Percentiles rank a stretch among this genome's conserved stretches.
These are phyloP conservation scores for Penaeus japonicus DNA, from an alignment of 1,140 invertebrate genomes.

Conservation along the genomic window DNA sequence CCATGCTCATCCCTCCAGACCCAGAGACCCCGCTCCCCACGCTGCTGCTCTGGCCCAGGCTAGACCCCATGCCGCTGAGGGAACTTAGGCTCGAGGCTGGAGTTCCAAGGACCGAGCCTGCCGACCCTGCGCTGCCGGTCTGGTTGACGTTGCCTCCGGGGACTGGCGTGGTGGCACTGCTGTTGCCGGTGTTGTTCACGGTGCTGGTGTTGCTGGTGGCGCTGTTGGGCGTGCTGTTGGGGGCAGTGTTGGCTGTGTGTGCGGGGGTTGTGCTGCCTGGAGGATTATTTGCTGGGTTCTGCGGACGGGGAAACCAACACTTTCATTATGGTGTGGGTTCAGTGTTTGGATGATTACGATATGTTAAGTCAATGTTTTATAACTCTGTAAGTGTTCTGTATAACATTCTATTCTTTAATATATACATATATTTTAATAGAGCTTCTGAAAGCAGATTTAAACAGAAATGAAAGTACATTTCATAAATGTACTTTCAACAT, in stretches of 20 bases:
- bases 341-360: not conserved
- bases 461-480: too few relatives aligned
- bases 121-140: conserved; percentile 4
- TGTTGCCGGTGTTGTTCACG: conserved; percentile 22
- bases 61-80: not conserved
- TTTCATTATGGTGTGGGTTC: not conserved
- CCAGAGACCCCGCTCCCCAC: not conserved
- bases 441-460: too few relatives aligned
- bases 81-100: not conserved
- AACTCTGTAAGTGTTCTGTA: too few relatives aligned
- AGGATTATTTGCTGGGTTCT: not conserved
- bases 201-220: conserved; percentile 14
- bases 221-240: not conserved
- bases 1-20: conserved; percentile 13
- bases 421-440: too few relatives aligned
- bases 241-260: not conserved
- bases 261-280: not conserved
- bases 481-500: too few relatives aligned
- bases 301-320: not conserved
- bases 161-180: not conserved
- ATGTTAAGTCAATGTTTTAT: too few relatives aligned
- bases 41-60: not conserved
- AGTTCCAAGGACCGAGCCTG: not conserved
- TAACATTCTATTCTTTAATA: too few relatives aligned
- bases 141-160: not conserved